Base-by-base conservation (phyloP, 2,797 vertebrate genomes). In the Myotis planiceps region DNA sequence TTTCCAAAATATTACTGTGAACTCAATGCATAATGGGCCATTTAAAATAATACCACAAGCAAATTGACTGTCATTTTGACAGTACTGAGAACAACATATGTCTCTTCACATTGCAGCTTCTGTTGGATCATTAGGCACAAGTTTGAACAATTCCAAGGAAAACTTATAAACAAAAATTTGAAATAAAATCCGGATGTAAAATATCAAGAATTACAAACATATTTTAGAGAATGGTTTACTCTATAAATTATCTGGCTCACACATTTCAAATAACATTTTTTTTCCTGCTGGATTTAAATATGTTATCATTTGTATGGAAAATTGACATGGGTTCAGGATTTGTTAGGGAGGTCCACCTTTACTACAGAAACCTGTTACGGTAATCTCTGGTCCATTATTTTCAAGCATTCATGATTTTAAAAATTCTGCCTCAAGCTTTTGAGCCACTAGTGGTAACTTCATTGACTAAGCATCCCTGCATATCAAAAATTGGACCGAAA, bases 111-210 rank as follows among this genome's bases (percentile, higher is more conserved):
- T 95, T 94, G 75, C 39, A 39, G 71, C 80, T 95, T 96, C n/a
- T 25, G 25, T 14, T 94, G 83, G 85, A 72, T 91, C 83, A 92
- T 90, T 93, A 97, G 63, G 69, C 84, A 94, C 32, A 84, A 92
- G 23, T 85, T 87, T 60, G 39, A 91, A 87, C 34, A 96, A 90
- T 75, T 85, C 18, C 39, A 88, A 72, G 21, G 82, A 86, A 80
- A 92, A 68, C 15, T 42, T 74, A 53, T 5, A 53, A 69, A 76
- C 69, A 97, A 71, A 95, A 87, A n/a, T 69, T 75, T 80, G 53
- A 89, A 80, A 95, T 88, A 83, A 88, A 90, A 90, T 27, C 83
- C 72, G n/a, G 21, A 76, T 72, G 7, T 34, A 91, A 95, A 94
- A 63, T 65, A 81, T 58, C 49, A 74, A 82, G 32, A 78, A 10